Evolutionary conservation across 2,113 vertebrate species (phyloP), one percentile per base, ranked within the genome.

Genomic region (Struthidea cinerea): DNA sequence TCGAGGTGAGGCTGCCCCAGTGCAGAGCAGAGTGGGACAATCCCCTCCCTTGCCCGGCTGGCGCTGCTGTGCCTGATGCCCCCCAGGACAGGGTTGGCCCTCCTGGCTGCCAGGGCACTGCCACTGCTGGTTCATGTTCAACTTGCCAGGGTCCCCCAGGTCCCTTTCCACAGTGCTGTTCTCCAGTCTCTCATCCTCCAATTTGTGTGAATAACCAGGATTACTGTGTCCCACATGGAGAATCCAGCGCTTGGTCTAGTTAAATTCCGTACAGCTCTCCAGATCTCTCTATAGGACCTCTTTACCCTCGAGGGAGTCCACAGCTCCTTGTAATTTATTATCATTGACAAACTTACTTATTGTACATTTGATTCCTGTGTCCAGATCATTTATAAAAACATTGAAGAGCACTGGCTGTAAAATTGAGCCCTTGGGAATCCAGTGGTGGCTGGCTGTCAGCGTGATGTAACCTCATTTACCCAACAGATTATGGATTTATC

Each of bases 1-100:
- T 50, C 0, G 0, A 77, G 32, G 18, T 33, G 47, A 69, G 26
- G 35, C 35, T 0, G 0, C 7, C 10, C 14, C 55, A 61, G 27
- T 3, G 6, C 37, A 68, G 18, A 28, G 53, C 46, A 88, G 21
- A 50, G 33, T 0, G 0, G 41, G 49, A 56, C 49, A 63, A 57
- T 84, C 27, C 13, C 14, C 27, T 77, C 41, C 42, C 35, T 56
- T 13, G 15, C 27, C 30, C 0, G 0, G 35, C 63, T 69, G 35
- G 30, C 0, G 0, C 11, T 35, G 70, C 35, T 49, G 26, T 41
- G n/a, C 41, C 55, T 76, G 70, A 33, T 49, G 18, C 4, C 0
- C 24, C 10, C 16, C 30, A 35, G 22, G 21, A 16, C 11, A 23
- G 0, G 0, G 1, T 1, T 28, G 15, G 27, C 22, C 10, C 21